These are phyloP conservation scores for Eurypyga helias DNA, from an alignment of 2,113 vertebrate species.

Conservation along the genomic window DNA sequence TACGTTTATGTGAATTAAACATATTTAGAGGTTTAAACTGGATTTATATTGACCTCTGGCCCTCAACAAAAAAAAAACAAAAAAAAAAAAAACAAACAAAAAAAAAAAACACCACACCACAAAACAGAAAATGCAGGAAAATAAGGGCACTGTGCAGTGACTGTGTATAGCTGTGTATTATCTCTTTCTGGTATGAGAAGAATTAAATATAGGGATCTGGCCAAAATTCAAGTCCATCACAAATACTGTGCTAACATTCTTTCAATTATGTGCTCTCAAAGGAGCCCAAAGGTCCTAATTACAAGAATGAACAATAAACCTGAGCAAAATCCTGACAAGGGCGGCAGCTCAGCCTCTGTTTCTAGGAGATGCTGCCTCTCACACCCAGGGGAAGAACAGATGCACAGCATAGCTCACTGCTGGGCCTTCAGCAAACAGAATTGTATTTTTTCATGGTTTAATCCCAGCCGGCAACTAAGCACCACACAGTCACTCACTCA, in stretches of 20 bases:
- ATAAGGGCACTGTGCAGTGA: background rate
- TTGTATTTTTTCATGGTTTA: no score
- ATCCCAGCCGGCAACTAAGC: no score
- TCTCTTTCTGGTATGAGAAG: background rate
- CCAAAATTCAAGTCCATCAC: background rate
- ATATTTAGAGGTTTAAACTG: background rate
- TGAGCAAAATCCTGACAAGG: conserved; percentile 16
- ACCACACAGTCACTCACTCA: no score
- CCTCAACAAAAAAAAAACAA: no score
- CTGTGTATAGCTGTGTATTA: background rate
- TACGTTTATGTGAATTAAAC: background rate
- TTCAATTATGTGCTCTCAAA: background rate
- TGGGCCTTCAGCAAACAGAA: background rate
- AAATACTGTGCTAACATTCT: background rate
- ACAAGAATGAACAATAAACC: conserved; percentile 5
- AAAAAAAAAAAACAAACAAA: no score
- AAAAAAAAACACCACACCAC: no score
- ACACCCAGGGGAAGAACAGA: background rate
- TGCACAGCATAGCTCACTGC: background rate
- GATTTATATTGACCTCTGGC: background rate
- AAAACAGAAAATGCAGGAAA: background rate
- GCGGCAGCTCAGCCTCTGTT: background rate
- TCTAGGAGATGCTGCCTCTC: background rate
- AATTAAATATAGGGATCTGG: background rate
- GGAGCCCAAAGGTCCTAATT: conserved; percentile 31